phyloP scores from a whole-genome alignment of 2,797 vertebrate genomes.

The Betta splendens region DNA sequence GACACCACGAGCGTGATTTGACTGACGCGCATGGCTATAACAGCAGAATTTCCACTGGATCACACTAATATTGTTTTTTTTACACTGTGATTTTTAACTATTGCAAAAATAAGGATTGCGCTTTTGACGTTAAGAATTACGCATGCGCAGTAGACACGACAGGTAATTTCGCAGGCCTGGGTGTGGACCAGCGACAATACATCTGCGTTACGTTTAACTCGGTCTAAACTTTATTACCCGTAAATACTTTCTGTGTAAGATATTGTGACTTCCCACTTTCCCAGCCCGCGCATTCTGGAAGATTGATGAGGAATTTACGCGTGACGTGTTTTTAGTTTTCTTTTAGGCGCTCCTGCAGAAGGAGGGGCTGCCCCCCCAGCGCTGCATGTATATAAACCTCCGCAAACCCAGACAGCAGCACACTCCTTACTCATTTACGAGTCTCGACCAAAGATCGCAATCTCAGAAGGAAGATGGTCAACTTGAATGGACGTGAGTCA shows the following conservation, averaged over 20 bases:
- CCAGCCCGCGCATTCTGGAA: neutral
- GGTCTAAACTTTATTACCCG: too few species aligned
- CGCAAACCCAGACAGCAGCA: neutral
- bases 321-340: conserved; percentile 47
- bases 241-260: conserved; percentile 10
- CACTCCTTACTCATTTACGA: conserved; percentile 8
- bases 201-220: too few species aligned
- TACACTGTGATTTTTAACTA: neutral
- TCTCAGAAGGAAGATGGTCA: conserved; percentile 46
- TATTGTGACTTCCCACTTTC: neutral
- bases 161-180: too few species aligned
- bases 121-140: too few species aligned
- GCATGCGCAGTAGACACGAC: neutral
- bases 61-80: neutral
- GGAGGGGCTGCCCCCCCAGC: conserved; percentile 41
- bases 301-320: conserved; percentile 45
- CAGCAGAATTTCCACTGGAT: neutral
- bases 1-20: neutral
- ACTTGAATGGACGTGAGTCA: conserved; percentile 61
- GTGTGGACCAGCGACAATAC: too few species aligned
- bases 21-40: neutral
- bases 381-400: conserved; percentile 37
- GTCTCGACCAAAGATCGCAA: neutral
- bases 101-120: neutral
- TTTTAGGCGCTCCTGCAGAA: conserved; percentile 8